phyloP scores from a whole-genome alignment of 2,113 vertebrate genomes.

The Hiodon alosoides region DNA sequence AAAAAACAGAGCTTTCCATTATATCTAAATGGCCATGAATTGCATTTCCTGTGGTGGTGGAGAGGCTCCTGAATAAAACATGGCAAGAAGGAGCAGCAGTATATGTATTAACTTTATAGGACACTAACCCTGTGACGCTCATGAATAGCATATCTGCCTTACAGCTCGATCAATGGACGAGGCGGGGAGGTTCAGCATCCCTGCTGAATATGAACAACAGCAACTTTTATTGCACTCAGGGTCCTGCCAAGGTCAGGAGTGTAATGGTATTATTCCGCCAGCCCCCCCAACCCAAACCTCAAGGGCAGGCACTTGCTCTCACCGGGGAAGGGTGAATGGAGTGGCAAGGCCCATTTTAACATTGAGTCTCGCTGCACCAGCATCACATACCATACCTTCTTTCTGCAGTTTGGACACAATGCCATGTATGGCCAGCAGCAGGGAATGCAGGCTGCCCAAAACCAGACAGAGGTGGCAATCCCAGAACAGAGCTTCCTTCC shows the following conservation, averaged over 20 bases:
- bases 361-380: not conserved
- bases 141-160: slow-evolving; percentile 60
- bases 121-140: slow-evolving; percentile 50
- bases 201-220: slow-evolving; percentile 53
- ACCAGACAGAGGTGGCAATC: too few species aligned
- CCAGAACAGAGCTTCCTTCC: too few species aligned
- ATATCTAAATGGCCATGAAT: slow-evolving; percentile 32
- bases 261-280: not conserved
- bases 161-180: slow-evolving; percentile 55
- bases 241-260: slow-evolving; percentile 50
- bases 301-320: not conserved
- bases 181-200: slow-evolving; percentile 36
- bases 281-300: not conserved
- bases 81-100: slow-evolving; percentile 34
- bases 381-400: not conserved
- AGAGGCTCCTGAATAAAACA: slow-evolving; percentile 65
- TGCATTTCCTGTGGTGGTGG: slow-evolving; percentile 33
- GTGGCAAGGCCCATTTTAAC: not conserved
- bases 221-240: slow-evolving; percentile 26
- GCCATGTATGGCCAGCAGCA: not conserved
- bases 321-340: not conserved
- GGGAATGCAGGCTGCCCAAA: not conserved
- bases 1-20: slow-evolving; percentile 19
- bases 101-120: slow-evolving; percentile 63
- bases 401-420: too few species aligned